Evolutionary conservation across 2,888 invertebrate genomes (phyloP).

Genomic region (Melanargia galathea): DNA sequence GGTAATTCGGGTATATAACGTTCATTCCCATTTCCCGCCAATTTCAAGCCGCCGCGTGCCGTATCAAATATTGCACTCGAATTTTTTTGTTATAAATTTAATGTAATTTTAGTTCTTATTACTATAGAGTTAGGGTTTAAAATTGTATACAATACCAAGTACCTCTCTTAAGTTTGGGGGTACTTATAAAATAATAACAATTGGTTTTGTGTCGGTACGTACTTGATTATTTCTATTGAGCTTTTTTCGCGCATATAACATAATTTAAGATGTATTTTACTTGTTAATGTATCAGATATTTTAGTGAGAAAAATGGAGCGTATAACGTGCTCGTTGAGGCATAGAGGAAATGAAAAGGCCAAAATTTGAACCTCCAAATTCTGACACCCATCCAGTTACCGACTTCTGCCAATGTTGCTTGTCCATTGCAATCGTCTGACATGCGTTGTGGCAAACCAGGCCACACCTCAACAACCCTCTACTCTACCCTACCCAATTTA

Average conservation of each 20-base stretch:
- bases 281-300: too few relatives aligned
- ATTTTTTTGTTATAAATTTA: neutral
- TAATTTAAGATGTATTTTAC: neutral
- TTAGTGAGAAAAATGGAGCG: too few relatives aligned
- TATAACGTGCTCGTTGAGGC: too few relatives aligned
- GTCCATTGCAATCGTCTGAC: too few relatives aligned
- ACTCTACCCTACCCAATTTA: neutral
- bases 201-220: neutral
- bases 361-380: too few relatives aligned
- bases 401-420: too few relatives aligned
- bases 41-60: slow-evolving; percentile 21
- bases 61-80: slow-evolving; percentile 29
- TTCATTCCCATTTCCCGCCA: slow-evolving; percentile 17
- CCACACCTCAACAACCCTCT: too few relatives aligned
- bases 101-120: neutral
- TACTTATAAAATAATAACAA: slow-evolving; percentile 13
- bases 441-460: too few relatives aligned
- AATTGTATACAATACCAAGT: neutral
- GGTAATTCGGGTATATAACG: too few relatives aligned
- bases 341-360: too few relatives aligned
- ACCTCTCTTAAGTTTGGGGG: neutral
- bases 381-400: too few relatives aligned
- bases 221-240: neutral
- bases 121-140: neutral
- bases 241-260: neutral